These are phyloP conservation scores for Podiceps cristatus DNA, from an alignment of 2,113 vertebrate species.

Conservation along the genomic window DNA sequence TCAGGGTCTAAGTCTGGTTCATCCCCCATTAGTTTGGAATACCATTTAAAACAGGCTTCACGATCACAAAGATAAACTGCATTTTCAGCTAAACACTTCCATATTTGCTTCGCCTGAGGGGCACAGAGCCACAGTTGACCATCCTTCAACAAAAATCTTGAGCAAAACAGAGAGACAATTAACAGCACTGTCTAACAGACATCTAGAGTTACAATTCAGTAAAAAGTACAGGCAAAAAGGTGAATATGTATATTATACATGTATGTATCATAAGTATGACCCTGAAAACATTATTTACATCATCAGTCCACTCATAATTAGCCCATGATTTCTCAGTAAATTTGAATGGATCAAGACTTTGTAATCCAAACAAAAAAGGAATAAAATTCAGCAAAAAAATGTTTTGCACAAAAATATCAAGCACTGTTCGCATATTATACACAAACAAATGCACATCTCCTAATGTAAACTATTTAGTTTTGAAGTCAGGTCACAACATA, in stretches of 20 bases:
- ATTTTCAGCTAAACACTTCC: constrained; percentile 99
- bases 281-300: neutral
- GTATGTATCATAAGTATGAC: neutral
- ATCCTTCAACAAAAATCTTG: constrained; percentile 97
- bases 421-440: neutral
- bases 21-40: constrained; percentile 99
- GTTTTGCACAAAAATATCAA: neutral
- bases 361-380: neutral
- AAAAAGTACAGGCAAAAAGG: constrained; percentile 8
- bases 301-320: neutral
- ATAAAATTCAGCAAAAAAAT: neutral
- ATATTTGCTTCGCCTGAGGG: constrained; percentile 99
- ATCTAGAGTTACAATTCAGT: constrained; percentile 24
- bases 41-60: constrained; percentile 99
- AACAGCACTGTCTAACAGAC: constrained; percentile 35
- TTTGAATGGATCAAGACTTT: neutral
- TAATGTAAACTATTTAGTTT: neutral
- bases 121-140: constrained; percentile 98
- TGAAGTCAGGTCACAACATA: neutral
- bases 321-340: neutral
- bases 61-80: constrained; percentile 98
- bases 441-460: neutral
- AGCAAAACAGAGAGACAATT: constrained; percentile 69
- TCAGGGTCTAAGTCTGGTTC: constrained; percentile 99
- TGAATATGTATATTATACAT: neutral